Conservation (phyloP, 1,140 invertebrate genomes). For the Babylonia areolata region DNA sequence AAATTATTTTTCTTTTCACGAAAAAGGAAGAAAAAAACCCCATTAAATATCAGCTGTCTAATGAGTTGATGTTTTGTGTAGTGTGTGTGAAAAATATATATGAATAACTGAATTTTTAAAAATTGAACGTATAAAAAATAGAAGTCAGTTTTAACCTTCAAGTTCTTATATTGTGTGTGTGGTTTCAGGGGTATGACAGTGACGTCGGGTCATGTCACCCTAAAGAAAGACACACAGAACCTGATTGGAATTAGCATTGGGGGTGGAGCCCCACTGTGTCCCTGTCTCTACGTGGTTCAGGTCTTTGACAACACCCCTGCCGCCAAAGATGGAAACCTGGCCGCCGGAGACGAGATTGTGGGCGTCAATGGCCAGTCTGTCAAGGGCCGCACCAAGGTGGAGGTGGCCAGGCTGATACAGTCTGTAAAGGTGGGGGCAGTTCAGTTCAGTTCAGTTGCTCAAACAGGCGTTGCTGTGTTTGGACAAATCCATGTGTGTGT, state of each 20-base stretch:
- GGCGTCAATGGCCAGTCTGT: constrained; percentile 93
- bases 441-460: no score
- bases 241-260: constrained; percentile 99
- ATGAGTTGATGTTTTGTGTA: no score
- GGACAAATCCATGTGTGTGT: not conserved
- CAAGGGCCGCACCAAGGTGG: constrained; percentile 97
- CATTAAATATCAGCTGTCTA: no score
- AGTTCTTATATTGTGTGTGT: no score
- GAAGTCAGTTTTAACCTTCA: no score
- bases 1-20: no score
- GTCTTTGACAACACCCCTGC: constrained; percentile 99
- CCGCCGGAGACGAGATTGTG: constrained; percentile 95
- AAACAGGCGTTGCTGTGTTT: not conserved
- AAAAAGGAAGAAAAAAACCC: no score
- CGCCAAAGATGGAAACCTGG: constrained; percentile 77
- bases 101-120: no score
- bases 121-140: no score
- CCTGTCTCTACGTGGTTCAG: constrained; percentile 97
- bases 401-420: constrained; percentile 99
- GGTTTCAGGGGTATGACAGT: constrained; percentile 94
- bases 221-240: constrained; percentile 95
- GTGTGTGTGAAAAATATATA: no score
- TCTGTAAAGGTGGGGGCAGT: constrained; percentile 82
- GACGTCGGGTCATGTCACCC: constrained; percentile 92
- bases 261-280: constrained; percentile 93